A percentile compares a stretch with the other conserved stretches of the same genome.
phyloP scores from a whole-genome alignment of 2,797 vertebrate species.

The Myoxocephalus aenaeus region DNA sequence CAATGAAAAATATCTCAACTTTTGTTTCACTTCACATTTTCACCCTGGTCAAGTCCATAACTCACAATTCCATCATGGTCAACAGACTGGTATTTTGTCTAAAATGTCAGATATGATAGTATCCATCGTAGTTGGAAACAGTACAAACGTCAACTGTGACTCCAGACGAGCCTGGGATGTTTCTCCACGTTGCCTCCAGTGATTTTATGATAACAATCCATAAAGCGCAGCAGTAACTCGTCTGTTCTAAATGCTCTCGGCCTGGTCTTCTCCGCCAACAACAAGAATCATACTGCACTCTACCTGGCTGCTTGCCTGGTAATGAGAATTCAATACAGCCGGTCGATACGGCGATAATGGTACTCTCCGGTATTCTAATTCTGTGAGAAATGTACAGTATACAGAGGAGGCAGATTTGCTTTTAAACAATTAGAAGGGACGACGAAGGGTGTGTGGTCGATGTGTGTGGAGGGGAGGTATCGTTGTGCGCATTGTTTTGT shows the following conservation, averaged over 20 bases:
- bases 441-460: slow-evolving; percentile 7
- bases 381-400: slow-evolving; percentile 36
- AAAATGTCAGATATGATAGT: neutral
- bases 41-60: neutral
- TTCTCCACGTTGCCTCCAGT: neutral
- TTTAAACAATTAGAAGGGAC: slow-evolving; percentile 53
- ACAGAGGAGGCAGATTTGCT: slow-evolving; percentile 33
- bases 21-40: neutral
- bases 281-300: slow-evolving; percentile 27
- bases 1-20: neutral
- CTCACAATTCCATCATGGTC: neutral
- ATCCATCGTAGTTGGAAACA: neutral
- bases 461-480: slow-evolving; percentile 5
- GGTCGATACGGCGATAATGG: slow-evolving; percentile 57
- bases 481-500: slow-evolving; percentile 18
- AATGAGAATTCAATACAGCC: slow-evolving; percentile 63
- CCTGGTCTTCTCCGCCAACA: slow-evolving; percentile 15
- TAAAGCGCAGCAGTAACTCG: slow-evolving; percentile 17
- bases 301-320: slow-evolving; percentile 47
- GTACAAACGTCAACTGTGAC: neutral
- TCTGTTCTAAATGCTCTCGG: slow-evolving; percentile 27
- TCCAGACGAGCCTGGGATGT: neutral
- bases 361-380: slow-evolving; percentile 35
- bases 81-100: neutral
- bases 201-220: slow-evolving; percentile 1